Conservation (phyloP, 2,888 invertebrate species). For the Ctenicera cuprea region DNA sequence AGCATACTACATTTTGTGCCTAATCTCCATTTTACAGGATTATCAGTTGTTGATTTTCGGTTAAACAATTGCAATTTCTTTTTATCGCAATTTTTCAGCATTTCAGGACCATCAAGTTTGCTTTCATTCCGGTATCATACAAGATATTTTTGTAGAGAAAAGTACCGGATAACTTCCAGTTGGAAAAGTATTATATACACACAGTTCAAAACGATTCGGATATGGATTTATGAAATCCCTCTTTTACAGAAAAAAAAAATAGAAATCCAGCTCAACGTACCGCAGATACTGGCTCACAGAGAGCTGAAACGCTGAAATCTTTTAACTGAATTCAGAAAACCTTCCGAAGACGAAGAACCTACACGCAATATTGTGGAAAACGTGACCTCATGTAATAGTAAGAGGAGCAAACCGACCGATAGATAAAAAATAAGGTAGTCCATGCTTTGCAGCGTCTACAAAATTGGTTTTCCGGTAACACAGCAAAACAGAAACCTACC, state of each 20-base stretch:
- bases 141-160: neutral
- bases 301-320: conserved; percentile 22
- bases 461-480: conserved; percentile 40
- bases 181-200: neutral
- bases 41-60: conserved; percentile 33
- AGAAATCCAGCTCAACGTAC: neutral
- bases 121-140: too few relatives aligned
- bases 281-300: neutral
- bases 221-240: conserved; percentile 6
- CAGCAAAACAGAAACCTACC: conserved; percentile 29
- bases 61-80: neutral
- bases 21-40: conserved; percentile 28
- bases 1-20: conserved; percentile 35
- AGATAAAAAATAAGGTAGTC: conserved; percentile 39
- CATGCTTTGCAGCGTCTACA: conserved; percentile 42
- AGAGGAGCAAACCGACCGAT: conserved; percentile 36
- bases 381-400: conserved; percentile 35
- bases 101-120: too few relatives aligned
- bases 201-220: neutral
- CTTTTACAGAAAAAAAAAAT: conserved; percentile 17
- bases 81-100: too few relatives aligned
- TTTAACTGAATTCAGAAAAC: conserved; percentile 27
- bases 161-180: neutral
- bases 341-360: conserved; percentile 18
- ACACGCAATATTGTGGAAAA: conserved; percentile 38